These are phyloP conservation scores for Pachypanchax playfairii DNA, from an alignment of 2,113 vertebrate species.

Conservation along the genomic window DNA sequence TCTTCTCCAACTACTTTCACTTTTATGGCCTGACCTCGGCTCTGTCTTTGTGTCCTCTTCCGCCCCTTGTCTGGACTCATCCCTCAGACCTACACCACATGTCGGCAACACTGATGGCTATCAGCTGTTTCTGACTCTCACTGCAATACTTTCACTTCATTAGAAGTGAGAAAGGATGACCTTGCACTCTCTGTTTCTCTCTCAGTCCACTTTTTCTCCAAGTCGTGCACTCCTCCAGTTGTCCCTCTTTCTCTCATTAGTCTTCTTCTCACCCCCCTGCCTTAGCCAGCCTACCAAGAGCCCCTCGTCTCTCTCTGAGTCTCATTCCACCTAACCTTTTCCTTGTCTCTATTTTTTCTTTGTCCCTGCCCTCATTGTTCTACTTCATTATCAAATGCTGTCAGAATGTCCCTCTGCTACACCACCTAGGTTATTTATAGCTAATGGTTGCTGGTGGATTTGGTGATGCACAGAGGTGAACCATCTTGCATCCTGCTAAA, in stretches of 20 bases:
- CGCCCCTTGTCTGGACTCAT: neutral
- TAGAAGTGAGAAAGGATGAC: constrained; percentile 68
- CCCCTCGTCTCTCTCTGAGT: constrained; percentile 53
- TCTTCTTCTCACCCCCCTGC: constrained; percentile 33
- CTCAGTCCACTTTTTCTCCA: constrained; percentile 29
- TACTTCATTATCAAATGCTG: constrained; percentile 72
- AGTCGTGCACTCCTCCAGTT: constrained; percentile 51
- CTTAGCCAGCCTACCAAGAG: constrained; percentile 27
- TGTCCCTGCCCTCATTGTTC: constrained; percentile 71
- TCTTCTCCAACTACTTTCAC: constrained; percentile 9
- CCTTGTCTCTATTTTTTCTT: constrained; percentile 53
- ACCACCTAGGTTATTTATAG: constrained; percentile 69
- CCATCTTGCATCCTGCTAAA: constrained; percentile 40
- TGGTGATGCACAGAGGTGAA: constrained; percentile 56
- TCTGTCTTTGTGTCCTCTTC: constrained; percentile 19
- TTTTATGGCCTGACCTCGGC: constrained; percentile 22
- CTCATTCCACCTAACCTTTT: constrained; percentile 36
- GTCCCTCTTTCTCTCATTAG: constrained; percentile 54
- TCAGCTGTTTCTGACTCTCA: constrained; percentile 36
- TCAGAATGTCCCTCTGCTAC: constrained; percentile 62
- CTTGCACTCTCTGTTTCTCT: constrained; percentile 59
- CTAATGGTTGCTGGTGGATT: constrained; percentile 49
- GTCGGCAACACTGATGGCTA: constrained; percentile 55
- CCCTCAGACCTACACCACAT: constrained; percentile 42
- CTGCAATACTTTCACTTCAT: constrained; percentile 69